Base-by-base conservation (phyloP, 2,797 vertebrate genomes). In the Buphagus erythrorhynchus region DNA sequence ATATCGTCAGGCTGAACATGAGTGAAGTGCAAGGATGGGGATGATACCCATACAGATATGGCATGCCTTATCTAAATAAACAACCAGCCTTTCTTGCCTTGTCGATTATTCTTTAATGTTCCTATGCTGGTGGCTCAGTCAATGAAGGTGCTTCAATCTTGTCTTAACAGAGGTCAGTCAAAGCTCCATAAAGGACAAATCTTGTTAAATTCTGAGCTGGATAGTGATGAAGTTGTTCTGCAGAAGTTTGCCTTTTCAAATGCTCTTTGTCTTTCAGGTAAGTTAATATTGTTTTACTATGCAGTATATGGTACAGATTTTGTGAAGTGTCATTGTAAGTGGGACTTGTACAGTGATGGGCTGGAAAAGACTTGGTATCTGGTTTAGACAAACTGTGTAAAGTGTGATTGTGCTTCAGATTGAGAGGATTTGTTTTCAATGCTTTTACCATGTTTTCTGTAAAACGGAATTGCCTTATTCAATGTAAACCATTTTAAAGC, bases 161-260 rank as follows among this genome's bases (percentile, higher is more conserved):
- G n/a, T 97, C 91, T 91, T 94, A 68, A 81, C 91, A 99, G 99
- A 82, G 99, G 99, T 63, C 98, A 98, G 75, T 98, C 99, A 63
- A 99, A 99, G 91, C 99, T 99, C 42, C 98, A 99, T 92, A 98
- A 97, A n/a, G 99, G 99, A 57, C 98, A 99, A 97, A 99, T 99
- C 84, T 66, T 98, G 48, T 97, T 99, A 92, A 99, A 98, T 96
- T 98, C 97, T 24, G 96, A 98, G 21, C 97, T 99, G 77, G 98
- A 99, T 43, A 97, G 93, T 31, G 98, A 99, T 31, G 99, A 99
- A 63, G 95, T 98, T 24, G 95, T 99, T 95, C 97, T 99, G 92
- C 99, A 99, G 96, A 99, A 99, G 90, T 99, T 99, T 97, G 99
- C 99, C 13, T 99, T 99, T 98, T 99, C 99, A 59, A 99, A 99